Conservation (phyloP, 2,797 vertebrate species). For the Pipistrellus pygmaeus region DNA sequence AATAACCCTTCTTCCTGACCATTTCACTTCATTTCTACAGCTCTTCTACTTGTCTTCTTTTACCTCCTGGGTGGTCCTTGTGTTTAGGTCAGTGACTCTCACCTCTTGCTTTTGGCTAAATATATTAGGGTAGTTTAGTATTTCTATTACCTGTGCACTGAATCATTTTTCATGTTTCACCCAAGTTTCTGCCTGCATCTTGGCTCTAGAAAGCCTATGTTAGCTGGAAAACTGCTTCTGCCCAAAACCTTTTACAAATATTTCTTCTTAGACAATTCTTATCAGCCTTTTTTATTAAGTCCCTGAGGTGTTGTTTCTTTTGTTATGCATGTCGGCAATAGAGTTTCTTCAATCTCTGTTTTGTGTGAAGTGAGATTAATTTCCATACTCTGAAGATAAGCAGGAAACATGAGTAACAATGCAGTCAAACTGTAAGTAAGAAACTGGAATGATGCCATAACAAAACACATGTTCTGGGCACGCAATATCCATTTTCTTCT, state of each 20-base stretch:
- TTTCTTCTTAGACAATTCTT: neutral
- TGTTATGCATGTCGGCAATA: neutral
- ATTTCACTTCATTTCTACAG: neutral
- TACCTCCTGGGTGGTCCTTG: neutral
- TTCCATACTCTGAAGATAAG: neutral
- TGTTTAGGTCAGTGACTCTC: constrained; percentile 40
- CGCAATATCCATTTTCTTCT: neutral
- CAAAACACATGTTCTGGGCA: neutral
- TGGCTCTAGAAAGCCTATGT: neutral
- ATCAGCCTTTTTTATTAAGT: neutral
- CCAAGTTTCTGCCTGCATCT: neutral
- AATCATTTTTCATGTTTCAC: neutral
- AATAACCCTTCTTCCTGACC: neutral
- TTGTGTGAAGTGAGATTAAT: constrained; percentile 28
- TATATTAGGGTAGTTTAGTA: neutral
- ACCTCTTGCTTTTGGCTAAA: constrained; percentile 36
- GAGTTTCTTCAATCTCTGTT: neutral
- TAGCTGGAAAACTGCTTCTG: neutral
- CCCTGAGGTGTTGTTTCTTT: neutral
- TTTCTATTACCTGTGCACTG: constrained; percentile 9
- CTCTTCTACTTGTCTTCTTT: neutral
- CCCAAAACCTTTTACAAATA: neutral
- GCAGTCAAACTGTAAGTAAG: neutral
- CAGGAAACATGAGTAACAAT: neutral
- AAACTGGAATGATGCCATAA: neutral